Evolutionary conservation across 2,888 invertebrate genomes (phyloP).

Genomic region (Xanthorhoe spadicearia): DNA sequence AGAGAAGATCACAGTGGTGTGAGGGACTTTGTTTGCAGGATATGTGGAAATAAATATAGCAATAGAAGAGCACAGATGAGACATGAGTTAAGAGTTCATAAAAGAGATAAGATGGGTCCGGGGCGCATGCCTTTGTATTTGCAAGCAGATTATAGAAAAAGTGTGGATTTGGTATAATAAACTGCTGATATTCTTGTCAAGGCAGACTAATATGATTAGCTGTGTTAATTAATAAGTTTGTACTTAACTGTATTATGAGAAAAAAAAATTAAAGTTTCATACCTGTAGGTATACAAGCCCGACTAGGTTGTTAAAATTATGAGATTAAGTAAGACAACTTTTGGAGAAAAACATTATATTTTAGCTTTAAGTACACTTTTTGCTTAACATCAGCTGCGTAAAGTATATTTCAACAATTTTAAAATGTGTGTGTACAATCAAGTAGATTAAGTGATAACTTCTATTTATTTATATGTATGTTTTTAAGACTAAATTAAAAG

Average conservation of each 20-base stretch:
- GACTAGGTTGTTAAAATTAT: not conserved
- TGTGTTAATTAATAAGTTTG: no score
- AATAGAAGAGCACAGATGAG: conserved; percentile 66
- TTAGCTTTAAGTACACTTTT: no score
- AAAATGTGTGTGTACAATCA: no score
- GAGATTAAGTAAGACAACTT: not conserved
- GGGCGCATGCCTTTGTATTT: conserved; percentile 71
- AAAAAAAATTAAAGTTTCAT: no score
- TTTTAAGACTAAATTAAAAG: not conserved
- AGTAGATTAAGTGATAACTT: not conserved
- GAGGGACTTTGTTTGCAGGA: conserved; percentile 59
- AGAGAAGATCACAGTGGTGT: conserved; percentile 65
- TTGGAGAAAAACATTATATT: not conserved
- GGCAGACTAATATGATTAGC: no score
- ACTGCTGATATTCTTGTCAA: not conserved
- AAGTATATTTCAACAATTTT: not conserved
- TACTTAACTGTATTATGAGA: no score
- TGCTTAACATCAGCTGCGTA: not conserved
- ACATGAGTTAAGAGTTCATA: conserved; percentile 67
- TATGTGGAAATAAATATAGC: conserved; percentile 68
- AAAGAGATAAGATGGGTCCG: conserved; percentile 66
- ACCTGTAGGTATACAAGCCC: not conserved
- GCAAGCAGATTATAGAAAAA: conserved; percentile 50
- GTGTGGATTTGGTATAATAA: conserved; percentile 23
- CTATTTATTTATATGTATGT: not conserved